These are phyloP conservation scores for Triplophysa siluroides DNA, from an alignment of 2,113 vertebrate genomes.

Conservation along the genomic window DNA sequence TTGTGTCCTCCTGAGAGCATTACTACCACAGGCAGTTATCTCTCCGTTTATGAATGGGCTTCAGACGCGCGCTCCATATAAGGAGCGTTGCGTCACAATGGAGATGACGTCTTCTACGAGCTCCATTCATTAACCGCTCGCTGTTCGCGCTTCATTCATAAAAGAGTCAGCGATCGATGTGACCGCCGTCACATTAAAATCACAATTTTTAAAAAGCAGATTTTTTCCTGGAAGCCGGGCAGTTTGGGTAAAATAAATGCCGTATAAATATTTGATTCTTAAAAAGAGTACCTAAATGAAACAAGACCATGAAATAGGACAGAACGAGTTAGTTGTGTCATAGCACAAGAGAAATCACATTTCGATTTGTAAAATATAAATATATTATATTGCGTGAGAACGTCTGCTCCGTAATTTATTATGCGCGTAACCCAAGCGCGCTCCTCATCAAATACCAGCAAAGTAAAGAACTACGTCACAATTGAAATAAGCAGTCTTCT, in stretches of 20 bases:
- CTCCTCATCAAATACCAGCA: no score
- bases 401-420: no score
- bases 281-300: neutral
- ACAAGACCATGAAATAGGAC: neutral
- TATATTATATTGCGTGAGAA: no score
- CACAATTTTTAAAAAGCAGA: no score
- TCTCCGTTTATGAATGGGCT: conserved; percentile 68
- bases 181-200: conserved; percentile 20
- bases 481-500: neutral
- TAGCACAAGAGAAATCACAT: no score
- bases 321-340: no score
- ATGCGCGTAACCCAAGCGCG: neutral
- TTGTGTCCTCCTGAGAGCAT: conserved; percentile 61
- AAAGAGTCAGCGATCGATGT: conserved; percentile 53
- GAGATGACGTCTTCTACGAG: conserved; percentile 62
- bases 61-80: conserved; percentile 58
- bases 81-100: conserved; percentile 59
- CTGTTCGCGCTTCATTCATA: conserved; percentile 55
- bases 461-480: neutral
- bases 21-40: conserved; percentile 60
- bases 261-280: neutral
- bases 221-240: neutral
- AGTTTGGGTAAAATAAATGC: neutral
- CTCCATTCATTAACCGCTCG: conserved; percentile 64
- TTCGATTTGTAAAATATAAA: no score